Base-by-base conservation (phyloP, 2,113 vertebrate genomes). In the Microtus montanus region DNA sequence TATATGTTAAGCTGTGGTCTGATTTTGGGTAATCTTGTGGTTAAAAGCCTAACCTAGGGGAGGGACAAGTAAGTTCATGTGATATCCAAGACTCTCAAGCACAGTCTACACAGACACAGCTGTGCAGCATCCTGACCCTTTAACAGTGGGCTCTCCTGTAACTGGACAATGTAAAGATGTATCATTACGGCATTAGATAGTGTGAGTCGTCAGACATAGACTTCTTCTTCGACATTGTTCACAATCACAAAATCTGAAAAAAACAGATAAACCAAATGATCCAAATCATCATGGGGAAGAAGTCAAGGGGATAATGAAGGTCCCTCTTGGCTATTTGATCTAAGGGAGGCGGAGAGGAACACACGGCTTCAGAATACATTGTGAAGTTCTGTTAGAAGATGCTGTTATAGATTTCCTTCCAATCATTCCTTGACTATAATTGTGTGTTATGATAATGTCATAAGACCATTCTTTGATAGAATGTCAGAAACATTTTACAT, bases 391-490 rank as follows among this genome's bases (percentile, higher is more conserved):
- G 80, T 96, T 8, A 44, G 83, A 90, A 91, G 82, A 84, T 94
- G 84, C 87, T 95, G 83, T 95, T 96, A 93, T 75, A 83, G 93
- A 97, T 97, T 95, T 93, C 91, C 74, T 95, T 96, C 95, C 89
- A 93, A 89, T 92, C 63, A 73, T 96, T 96, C 78, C 74, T 84
- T 95, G 95, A 96, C 91, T 87, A 19, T 91, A 91, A 96, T 97
- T 97, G 90, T 97, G 86, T 97, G 77, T 95, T 97, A 95, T 96
- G 96, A 97, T 96, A 97, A 91, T 96, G 97, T 96, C 96, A 96
- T 90, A 95, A 96, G 84, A 92, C 58, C 30, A 63, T 91, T 96
- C 90, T 96, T 95, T 96, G 90, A 97, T 89, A 94, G 89, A 87
- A 84, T 96, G 95, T 97, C 96, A 97, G 89, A 96, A 96, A 91